phyloP scores from a whole-genome alignment of 1,140 invertebrate species.

The Orussus abietinus region DNA sequence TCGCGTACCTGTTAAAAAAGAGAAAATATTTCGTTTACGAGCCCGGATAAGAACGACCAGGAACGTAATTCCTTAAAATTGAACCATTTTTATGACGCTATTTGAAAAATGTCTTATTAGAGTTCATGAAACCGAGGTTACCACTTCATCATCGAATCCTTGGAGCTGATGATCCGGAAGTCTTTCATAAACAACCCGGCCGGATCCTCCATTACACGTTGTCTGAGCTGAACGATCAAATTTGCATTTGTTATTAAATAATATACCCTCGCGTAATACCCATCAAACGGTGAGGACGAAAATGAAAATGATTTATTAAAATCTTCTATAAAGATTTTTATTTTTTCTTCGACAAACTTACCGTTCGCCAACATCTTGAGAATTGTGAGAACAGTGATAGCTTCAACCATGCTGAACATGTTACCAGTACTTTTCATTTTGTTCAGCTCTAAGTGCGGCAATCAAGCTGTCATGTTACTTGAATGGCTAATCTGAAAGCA shows the following conservation, averaged over 20 bases:
- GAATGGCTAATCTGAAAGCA: slow-evolving; percentile 19
- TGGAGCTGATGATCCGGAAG: slow-evolving; percentile 83
- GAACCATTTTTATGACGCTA: slow-evolving; percentile 8
- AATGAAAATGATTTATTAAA: too few relatives aligned
- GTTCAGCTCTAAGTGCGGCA: slow-evolving; percentile 34
- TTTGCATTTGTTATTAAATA: too few relatives aligned
- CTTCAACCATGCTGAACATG: slow-evolving; percentile 72
- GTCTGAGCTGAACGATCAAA: slow-evolving; percentile 68
- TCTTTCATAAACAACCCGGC: slow-evolving; percentile 82
- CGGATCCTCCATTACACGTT: slow-evolving; percentile 80
- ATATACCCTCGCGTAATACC: too few relatives aligned
- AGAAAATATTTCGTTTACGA: not conserved
- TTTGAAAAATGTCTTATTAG: slow-evolving; percentile 10
- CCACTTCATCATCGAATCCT: slow-evolving; percentile 83
- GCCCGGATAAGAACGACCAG: not conserved
- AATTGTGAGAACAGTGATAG: slow-evolving; percentile 77
- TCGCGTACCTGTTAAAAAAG: slow-evolving; percentile 62
- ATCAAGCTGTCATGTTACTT: slow-evolving; percentile 46
- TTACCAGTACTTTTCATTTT: slow-evolving; percentile 61
- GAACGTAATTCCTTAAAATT: slow-evolving; percentile 3
- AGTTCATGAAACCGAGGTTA: slow-evolving; percentile 52
- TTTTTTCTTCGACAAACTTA: slow-evolving; percentile 45
- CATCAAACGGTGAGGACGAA: too few relatives aligned
- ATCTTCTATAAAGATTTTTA: slow-evolving; percentile 15
- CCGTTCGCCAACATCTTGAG: slow-evolving; percentile 78